These are phyloP conservation scores for Acipenser oxyrinchus DNA, from an alignment of 2,797 vertebrate species.

Conservation along the genomic window DNA sequence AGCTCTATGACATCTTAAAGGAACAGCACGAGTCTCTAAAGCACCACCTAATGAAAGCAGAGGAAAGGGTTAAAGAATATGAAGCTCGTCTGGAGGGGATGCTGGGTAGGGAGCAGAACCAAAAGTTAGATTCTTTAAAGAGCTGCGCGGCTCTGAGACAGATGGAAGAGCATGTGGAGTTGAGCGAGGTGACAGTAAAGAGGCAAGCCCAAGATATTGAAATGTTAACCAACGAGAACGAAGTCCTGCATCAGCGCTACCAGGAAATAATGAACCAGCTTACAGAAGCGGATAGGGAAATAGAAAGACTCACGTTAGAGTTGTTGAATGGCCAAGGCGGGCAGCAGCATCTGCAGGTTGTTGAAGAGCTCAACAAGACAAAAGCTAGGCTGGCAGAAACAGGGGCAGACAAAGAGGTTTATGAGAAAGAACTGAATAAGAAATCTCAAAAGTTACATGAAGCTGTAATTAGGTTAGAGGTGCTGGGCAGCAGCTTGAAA, in stretches of 20 bases:
- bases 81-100: conserved; percentile 15
- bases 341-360: conserved; percentile 24
- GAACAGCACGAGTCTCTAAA: conserved; percentile 7
- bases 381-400: conserved; percentile 8
- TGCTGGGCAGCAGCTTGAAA: conserved; percentile 39
- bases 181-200: conserved; percentile 20
- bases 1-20: conserved; percentile 10
- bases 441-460: conserved; percentile 42
- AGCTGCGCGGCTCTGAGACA: conserved; percentile 13
- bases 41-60: conserved; percentile 5
- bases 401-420: conserved; percentile 14
- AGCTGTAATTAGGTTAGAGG: conserved; percentile 32
- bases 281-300: conserved; percentile 53
- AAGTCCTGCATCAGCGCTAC: conserved; percentile 49
- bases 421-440: conserved; percentile 37
- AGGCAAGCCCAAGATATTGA: conserved; percentile 36
- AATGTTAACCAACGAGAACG: conserved; percentile 40
- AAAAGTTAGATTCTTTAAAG: background rate
- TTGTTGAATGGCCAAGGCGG: conserved; percentile 29
- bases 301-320: conserved; percentile 45
- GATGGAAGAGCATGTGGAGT: conserved; percentile 16
- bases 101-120: background rate
- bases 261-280: conserved; percentile 60
- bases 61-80: conserved; percentile 12
- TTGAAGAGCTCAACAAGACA: conserved; percentile 20